Evolutionary conservation across 2,113 vertebrate species (phyloP), one percentile per base, ranked within the genome.

Genomic region (Ardeotis arabs): DNA sequence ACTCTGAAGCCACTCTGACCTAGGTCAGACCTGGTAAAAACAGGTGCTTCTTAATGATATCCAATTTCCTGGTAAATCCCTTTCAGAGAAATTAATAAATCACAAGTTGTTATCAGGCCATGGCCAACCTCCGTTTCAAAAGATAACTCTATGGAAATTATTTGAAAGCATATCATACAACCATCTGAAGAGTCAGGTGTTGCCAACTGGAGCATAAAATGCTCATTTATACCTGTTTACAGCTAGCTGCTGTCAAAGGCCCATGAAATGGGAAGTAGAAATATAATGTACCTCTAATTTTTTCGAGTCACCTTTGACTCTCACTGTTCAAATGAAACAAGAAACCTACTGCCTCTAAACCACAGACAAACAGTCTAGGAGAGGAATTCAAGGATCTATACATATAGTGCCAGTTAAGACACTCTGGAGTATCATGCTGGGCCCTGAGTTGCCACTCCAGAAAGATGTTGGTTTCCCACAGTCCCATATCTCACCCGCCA

Each of bases 21-120:
- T 77, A 67, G 39, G 24, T 77, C 12, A 41, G 39, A 60, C 50
- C 31, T 50, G 88, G 27, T 91, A 67, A 94, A 96, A 96, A 39
- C 77, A 94, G 59, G 45, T 85, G 56, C 70, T 97, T 92, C 56
- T 77, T 93, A 95, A 97, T 89, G 64, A 87, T 27, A 75, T 50
- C 78, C n/a, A 63, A 45, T 95, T 95, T 95, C 31, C 75, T 77
- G 64, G 45, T 90, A 95, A 97, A 84, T 64, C 35, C 31, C n/a
- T 16, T 90, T 95, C 70, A 89, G 59, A 96, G 49, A 79, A 96
- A 93, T 90, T 87, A 45, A 84, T 96, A 96, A 96, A 97, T 97
- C 83, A 93, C 24, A 91, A 74, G 59, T 84, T 96, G 41, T 49
- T 93, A 58, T 77, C 25, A 90, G 66, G 35, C 64, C 53, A 64